Conservation (phyloP, 2,797 vertebrate species). For the Rachycentron canadum region DNA sequence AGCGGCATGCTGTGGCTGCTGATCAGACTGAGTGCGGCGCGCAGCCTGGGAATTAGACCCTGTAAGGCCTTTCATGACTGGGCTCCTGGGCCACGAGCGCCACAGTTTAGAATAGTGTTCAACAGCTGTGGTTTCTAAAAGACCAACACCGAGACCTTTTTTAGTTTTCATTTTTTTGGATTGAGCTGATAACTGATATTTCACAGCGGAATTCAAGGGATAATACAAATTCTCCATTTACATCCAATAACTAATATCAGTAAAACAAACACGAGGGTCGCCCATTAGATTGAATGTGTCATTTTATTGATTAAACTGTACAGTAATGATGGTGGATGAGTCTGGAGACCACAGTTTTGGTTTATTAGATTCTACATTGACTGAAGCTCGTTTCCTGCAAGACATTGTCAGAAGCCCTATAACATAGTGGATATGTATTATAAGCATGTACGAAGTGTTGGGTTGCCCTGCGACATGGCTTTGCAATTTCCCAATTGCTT, state of each 20-base stretch:
- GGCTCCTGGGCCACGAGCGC: slow-evolving; percentile 46
- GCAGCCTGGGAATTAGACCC: slow-evolving; percentile 74
- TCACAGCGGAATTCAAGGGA: slow-evolving; percentile 35
- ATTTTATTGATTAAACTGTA: slow-evolving; percentile 12
- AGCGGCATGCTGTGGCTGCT: slow-evolving; percentile 71
- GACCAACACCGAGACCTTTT: slow-evolving; percentile 19
- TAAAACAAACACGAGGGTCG: not conserved
- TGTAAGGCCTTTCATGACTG: slow-evolving; percentile 61
- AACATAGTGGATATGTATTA: slow-evolving; percentile 65
- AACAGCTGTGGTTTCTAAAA: slow-evolving; percentile 43
- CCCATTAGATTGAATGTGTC: not conserved
- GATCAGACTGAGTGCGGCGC: slow-evolving; percentile 64
- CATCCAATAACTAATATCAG: slow-evolving; percentile 22
- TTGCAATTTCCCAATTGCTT: slow-evolving; percentile 80
- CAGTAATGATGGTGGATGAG: not conserved
- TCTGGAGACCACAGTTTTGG: not conserved
- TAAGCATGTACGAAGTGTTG: slow-evolving; percentile 76
- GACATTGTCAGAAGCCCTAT: slow-evolving; percentile 30
- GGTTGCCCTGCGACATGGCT: slow-evolving; percentile 72
- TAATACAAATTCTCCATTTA: not conserved
- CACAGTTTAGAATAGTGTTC: slow-evolving; percentile 48
- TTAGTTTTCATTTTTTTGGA: not conserved
- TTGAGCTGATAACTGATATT: slow-evolving; percentile 38
- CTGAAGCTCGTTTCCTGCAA: slow-evolving; percentile 36
- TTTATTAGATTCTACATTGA: slow-evolving; percentile 2